phyloP scores from a whole-genome alignment of 2,797 vertebrate species.

The Sebastiscus tertius region DNA sequence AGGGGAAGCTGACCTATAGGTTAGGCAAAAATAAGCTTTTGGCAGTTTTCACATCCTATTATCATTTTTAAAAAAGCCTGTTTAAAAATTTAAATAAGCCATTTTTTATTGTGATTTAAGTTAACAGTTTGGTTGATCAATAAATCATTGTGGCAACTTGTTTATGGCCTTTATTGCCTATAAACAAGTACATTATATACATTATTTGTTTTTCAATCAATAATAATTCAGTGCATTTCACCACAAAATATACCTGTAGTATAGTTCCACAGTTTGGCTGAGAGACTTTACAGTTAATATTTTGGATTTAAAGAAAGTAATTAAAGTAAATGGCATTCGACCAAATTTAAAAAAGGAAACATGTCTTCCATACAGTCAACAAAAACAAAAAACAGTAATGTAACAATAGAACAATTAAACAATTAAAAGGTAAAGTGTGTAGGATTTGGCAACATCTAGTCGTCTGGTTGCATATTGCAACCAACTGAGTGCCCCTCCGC shows the following conservation, averaged over 20 bases:
- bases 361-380: not conserved
- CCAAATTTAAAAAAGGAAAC: not conserved
- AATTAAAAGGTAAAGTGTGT: too few species aligned
- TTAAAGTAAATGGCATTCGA: not conserved
- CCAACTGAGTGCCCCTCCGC: too few species aligned
- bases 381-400: not conserved
- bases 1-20: constrained; percentile 13
- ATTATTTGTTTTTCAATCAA: not conserved
- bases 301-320: not conserved
- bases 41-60: constrained; percentile 19
- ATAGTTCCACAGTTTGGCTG: not conserved
- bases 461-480: too few species aligned
- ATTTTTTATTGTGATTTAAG: not conserved
- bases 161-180: not conserved
- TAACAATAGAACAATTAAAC: too few species aligned
- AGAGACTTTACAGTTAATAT: not conserved
- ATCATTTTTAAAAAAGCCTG: constrained; percentile 1
- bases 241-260: not conserved
- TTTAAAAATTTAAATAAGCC: constrained; percentile 8
- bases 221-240: not conserved
- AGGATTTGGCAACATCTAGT: too few species aligned
- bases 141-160: not conserved
- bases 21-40: constrained; percentile 22
- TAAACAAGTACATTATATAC: not conserved
- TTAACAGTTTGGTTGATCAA: not conserved